These are phyloP conservation scores for Myotis brandtii DNA, from an alignment of 2,113 vertebrate species.

Conservation along the genomic window DNA sequence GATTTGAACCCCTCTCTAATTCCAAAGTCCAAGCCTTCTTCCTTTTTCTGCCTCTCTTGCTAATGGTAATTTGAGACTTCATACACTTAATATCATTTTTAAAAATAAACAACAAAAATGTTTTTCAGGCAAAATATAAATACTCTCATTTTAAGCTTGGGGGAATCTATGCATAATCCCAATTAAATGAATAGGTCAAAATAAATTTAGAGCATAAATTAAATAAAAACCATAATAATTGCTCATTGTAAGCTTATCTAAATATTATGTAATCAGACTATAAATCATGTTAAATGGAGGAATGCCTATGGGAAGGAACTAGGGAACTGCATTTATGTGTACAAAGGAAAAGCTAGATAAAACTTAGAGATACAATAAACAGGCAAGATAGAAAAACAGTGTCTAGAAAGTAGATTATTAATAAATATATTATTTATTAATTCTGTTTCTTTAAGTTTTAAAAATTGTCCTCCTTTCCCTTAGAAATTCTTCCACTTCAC, in stretches of 20 bases:
- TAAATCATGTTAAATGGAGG: constrained; percentile 1
- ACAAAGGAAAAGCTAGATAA: not conserved
- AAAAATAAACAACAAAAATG: constrained; percentile 38
- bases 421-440: not conserved
- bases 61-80: constrained; percentile 28
- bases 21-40: not conserved
- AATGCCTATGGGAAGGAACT: not conserved
- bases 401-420: not conserved
- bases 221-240: constrained; percentile 44
- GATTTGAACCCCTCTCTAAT: not conserved
- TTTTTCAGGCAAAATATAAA: not conserved
- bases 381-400: not conserved
- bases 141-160: constrained; percentile 2
- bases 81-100: not conserved
- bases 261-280: constrained; percentile 37
- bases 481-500: constrained; percentile 34
- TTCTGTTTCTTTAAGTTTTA: not conserved
- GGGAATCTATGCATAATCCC: not conserved
- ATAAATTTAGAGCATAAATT: constrained; percentile 43
- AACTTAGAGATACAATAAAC: constrained; percentile 6
- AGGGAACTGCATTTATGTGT: not conserved
- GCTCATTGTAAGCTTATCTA: not conserved
- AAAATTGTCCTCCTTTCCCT: not conserved
- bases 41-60: not conserved
- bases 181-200: constrained; percentile 54